Evolutionary conservation across 1,140 invertebrate genomes (phyloP).

Genomic region (Drosophila malerkotliana): DNA sequence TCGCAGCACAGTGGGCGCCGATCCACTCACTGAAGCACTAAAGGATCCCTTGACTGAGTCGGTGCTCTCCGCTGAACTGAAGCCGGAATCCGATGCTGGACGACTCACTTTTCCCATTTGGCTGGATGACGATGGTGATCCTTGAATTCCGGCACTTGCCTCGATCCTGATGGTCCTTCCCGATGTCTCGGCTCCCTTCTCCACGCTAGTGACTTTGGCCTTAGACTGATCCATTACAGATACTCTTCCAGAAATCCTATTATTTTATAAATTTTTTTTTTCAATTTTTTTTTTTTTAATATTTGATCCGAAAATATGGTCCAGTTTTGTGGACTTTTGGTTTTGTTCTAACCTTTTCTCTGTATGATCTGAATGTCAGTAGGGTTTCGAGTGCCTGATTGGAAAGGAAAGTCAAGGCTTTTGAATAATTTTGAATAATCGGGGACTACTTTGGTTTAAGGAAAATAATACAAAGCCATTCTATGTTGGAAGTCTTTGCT

Average conservation of each 20-base stretch:
- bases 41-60: not conserved
- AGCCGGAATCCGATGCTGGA: not conserved
- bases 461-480: too few species aligned
- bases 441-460: not conserved
- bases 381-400: not conserved
- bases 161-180: not conserved
- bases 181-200: not conserved
- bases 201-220: not conserved
- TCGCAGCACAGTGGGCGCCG: constrained; percentile 19
- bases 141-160: not conserved
- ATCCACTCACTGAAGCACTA: too few species aligned
- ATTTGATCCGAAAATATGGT: not conserved
- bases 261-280: not conserved
- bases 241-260: not conserved
- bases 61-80: not conserved
- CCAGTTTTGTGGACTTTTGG: not conserved
- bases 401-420: not conserved
- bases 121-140: not conserved
- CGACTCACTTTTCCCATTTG: not conserved
- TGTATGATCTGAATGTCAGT: not conserved
- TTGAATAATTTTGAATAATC: not conserved
- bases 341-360: not conserved
- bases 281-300: not conserved
- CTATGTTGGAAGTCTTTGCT: too few species aligned
- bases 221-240: constrained; percentile 18